These are phyloP conservation scores for Elachura formosa DNA, from an alignment of 2,113 vertebrate genomes.

Conservation along the genomic window DNA sequence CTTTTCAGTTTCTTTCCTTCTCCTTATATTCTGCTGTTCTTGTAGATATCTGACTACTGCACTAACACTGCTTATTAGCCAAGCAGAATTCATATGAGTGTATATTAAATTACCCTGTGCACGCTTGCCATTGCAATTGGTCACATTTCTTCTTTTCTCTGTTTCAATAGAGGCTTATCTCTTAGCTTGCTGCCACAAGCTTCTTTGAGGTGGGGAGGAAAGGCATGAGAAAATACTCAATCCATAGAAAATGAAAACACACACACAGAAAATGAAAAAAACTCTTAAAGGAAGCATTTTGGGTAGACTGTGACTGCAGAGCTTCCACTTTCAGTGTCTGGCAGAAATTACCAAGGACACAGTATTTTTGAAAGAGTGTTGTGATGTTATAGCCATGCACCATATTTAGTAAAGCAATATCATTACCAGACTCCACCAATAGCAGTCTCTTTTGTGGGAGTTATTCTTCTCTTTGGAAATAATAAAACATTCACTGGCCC, in stretches of 20 bases:
- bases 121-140: not conserved
- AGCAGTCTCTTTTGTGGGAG: not conserved
- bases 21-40: not conserved
- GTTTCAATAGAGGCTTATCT: not conserved
- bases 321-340: not conserved
- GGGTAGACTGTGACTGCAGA: not conserved
- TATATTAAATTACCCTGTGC: not conserved
- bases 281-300: not conserved
- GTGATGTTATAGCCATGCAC: not conserved
- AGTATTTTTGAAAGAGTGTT: not conserved
- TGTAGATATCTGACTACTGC: not conserved
- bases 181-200: not conserved
- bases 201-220: not conserved
- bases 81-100: not conserved
- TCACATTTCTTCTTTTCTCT: not conserved
- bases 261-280: fast-evolving
- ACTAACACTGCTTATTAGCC: not conserved
- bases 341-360: not conserved
- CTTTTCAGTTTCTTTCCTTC: not conserved
- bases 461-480: not conserved
- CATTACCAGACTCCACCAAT: not conserved
- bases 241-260: not conserved
- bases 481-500: not conserved
- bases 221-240: not conserved
- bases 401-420: not conserved